Evolutionary conservation across 2,113 vertebrate species (phyloP).

Genomic region (Cygnus buccinator): DNA sequence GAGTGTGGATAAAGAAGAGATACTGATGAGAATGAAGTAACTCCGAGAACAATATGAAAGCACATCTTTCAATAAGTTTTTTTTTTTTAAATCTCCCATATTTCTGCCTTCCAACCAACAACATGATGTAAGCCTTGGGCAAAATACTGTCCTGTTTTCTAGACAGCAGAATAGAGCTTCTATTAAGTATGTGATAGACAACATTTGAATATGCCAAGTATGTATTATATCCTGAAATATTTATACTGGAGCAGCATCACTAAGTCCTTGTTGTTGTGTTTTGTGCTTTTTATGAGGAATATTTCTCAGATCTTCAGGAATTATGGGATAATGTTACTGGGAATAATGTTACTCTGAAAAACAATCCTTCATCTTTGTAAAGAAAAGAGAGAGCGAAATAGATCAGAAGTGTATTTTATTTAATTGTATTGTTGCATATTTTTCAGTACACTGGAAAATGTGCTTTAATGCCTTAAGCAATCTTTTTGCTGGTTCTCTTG

Average conservation of each 20-base stretch:
- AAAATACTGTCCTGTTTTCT: neutral
- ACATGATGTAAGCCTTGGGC: neutral
- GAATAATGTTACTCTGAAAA: neutral
- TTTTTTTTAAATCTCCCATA: neutral
- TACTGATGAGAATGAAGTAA: neutral
- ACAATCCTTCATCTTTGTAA: neutral
- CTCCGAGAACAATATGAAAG: neutral
- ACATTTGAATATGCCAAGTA: neutral
- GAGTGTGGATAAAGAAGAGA: neutral
- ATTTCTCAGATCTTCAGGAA: neutral
- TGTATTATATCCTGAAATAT: neutral
- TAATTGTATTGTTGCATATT: neutral
- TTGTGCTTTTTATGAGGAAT: neutral
- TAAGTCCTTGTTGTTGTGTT: neutral
- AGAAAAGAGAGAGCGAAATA: neutral
- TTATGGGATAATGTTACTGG: too few relatives aligned
- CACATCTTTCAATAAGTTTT: neutral
- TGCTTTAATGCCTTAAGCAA: conserved; percentile 49
- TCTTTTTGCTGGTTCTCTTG: conserved; percentile 81
- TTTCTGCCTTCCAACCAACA: neutral
- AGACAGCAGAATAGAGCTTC: neutral
- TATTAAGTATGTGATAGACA: neutral
- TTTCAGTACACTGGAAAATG: neutral
- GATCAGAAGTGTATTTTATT: neutral
- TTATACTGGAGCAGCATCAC: neutral